phyloP scores from a whole-genome alignment of 2,113 vertebrate genomes.

The Chloropsis hardwickii region DNA sequence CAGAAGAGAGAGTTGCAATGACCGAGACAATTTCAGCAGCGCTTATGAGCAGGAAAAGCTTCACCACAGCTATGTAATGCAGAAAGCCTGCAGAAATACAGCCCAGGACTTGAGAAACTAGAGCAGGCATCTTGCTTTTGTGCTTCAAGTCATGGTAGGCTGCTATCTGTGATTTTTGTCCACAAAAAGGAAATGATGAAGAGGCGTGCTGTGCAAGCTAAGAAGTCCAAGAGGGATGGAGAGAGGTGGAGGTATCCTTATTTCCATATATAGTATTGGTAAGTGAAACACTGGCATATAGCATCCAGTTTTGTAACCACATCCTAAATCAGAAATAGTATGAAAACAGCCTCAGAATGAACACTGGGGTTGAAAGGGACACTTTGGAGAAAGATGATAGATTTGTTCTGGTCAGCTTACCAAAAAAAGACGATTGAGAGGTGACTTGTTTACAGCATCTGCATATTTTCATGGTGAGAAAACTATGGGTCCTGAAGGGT shows the following conservation, averaged over 20 bases:
- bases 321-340: constrained; percentile 31
- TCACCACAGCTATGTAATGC: background rate
- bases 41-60: background rate
- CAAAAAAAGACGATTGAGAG: constrained; percentile 25
- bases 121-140: background rate
- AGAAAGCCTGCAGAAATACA: background rate
- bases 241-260: background rate
- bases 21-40: background rate
- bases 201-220: background rate
- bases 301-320: constrained; percentile 8
- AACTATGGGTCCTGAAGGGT: background rate
- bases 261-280: constrained; percentile 29
- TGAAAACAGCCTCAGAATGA: constrained; percentile 31
- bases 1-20: background rate
- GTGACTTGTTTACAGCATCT: constrained; percentile 21
- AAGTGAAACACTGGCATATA: background rate
- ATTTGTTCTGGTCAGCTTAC: background rate
- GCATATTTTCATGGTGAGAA: constrained; percentile 26
- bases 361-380: background rate
- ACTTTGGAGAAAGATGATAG: background rate
- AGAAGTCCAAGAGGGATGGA: background rate
- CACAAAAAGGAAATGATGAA: background rate
- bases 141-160: background rate
- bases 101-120: background rate
- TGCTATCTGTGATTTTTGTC: background rate